phyloP scores from a whole-genome alignment of 1,140 invertebrate species.

The Condylostylus longicornis region DNA sequence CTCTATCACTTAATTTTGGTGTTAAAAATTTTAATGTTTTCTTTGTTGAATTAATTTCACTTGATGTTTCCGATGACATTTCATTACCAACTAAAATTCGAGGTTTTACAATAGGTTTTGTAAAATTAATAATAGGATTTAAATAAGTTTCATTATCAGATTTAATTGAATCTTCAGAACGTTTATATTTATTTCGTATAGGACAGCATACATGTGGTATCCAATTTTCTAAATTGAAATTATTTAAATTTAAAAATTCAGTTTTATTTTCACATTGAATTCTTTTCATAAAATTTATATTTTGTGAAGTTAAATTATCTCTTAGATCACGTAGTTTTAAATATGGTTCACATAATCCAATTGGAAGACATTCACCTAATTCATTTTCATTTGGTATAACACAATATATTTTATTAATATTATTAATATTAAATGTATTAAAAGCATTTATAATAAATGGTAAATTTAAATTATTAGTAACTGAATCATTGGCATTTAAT shows the following conservation, averaged over 20 bases:
- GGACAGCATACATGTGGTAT: constrained; percentile 24
- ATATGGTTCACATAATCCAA: constrained; percentile 21
- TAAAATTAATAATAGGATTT: constrained; percentile 22
- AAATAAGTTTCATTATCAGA: constrained; percentile 26
- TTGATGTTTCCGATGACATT: constrained; percentile 26
- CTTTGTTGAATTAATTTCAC: constrained; percentile 23
- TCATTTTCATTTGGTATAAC: constrained; percentile 25
- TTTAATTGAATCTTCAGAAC: no score
- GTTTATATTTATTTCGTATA: no score
- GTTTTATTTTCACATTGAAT: constrained; percentile 20
- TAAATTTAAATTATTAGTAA: no score
- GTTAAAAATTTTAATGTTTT: constrained; percentile 20
- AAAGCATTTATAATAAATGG: no score
- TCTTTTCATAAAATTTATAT: constrained; percentile 28
- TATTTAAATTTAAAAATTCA: no score
- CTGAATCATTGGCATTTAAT: no score
- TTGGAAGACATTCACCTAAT: constrained; percentile 19
- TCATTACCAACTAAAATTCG: constrained; percentile 8
- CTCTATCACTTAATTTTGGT: no score
- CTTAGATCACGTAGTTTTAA: constrained; percentile 14
- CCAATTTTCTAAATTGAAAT: constrained; percentile 1
- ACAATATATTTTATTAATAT: no score
- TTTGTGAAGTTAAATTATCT: constrained; percentile 22
- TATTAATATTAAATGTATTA: no score
- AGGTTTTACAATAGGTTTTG: constrained; percentile 10